These are phyloP conservation scores for Chloropsis cyanopogon DNA, from an alignment of 2,113 vertebrate genomes.

Conservation along the genomic window DNA sequence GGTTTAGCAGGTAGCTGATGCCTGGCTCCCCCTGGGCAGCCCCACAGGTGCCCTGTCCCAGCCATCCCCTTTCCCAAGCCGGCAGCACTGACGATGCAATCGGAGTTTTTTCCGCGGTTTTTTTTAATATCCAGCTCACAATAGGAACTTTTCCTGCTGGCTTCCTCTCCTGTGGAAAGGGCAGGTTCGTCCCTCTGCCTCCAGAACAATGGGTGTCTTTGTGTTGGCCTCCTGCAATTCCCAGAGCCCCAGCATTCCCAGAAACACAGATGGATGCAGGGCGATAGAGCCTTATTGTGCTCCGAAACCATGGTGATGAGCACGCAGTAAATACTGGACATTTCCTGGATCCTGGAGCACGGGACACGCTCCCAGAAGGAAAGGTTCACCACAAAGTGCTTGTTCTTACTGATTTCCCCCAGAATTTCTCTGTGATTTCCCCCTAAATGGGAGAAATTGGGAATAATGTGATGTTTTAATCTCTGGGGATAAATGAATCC, in stretches of 20 bases:
- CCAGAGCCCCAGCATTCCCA: conserved; percentile 31
- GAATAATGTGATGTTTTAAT: not conserved
- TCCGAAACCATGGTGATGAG: conserved; percentile 52
- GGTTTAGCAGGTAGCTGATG: not conserved
- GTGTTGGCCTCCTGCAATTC: not conserved
- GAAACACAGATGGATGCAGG: conserved; percentile 37
- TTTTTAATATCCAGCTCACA: not conserved
- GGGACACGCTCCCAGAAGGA: not conserved
- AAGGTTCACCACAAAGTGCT: not conserved
- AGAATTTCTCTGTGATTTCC: not conserved
- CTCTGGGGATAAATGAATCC: not conserved
- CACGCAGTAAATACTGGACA: conserved; percentile 3
- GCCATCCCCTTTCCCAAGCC: accelerated
- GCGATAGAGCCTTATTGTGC: conserved; percentile 53
- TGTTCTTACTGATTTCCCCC: not conserved
- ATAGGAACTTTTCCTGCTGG: conserved; percentile 4
- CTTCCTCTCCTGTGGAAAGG: conserved; percentile 34
- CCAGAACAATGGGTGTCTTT: conserved; percentile 58
- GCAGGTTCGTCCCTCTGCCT: conserved; percentile 37
- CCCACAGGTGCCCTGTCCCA: not conserved
- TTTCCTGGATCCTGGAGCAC: conserved; percentile 15
- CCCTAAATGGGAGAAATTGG: not conserved
- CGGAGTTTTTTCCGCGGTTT: not conserved
- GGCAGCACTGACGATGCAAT: accelerated
- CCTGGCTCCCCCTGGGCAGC: not conserved